Base-by-base conservation (phyloP, 1,140 invertebrate genomes). In the Hyposmocoma kahamanoa region DNA sequence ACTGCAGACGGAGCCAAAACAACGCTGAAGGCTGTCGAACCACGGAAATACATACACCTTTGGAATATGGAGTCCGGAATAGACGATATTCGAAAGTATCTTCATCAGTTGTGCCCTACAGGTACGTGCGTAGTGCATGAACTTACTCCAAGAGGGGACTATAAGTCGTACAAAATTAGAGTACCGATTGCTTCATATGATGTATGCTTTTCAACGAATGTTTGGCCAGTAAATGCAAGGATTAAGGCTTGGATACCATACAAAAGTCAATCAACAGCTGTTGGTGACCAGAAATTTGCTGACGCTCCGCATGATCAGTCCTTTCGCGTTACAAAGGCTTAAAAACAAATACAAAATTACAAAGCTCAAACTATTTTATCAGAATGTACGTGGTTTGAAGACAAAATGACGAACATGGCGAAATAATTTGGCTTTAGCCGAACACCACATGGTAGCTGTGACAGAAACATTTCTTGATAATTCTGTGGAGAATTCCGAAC, bases 181-280 rank as follows among this genome's bases (percentile, higher is more conserved):
- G 20, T 42, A 42, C 20, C 39, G 3, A 9, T 10, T 21, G 20
- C 17, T 1, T 21, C 9, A 15, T 42, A 21, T 42, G 39, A 42
- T 8, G 22, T 11, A 21, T 42, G 39, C 20, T 8, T 42, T 21
- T 42, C 39, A 11, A 8, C 39, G 9, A 10, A 18, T 21, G 20
- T 42, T 19, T 42, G 39, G 39, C 39, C 39, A 9, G 10, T 21
- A 21, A 42, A 42, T 13, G 39, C 39, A 5, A 42, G 39, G 20
- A 42, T 42, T 10, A 42, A 42, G 20, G 18, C 20, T 21, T 42
- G 39, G 39, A 19, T 21, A 13, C 19, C 19, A n/a, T n/a, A n/a
- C n/a, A n/a, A n/a, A n/a, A n/a, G n/a, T n/a, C n/a, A n/a, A n/a
- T n/a, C n/a, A n/a, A n/a, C n/a, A n/a, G n/a, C n/a, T n/a, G n/a